phyloP scores from a whole-genome alignment of 2,797 vertebrate species.

The Tiaroga cobitis region DNA sequence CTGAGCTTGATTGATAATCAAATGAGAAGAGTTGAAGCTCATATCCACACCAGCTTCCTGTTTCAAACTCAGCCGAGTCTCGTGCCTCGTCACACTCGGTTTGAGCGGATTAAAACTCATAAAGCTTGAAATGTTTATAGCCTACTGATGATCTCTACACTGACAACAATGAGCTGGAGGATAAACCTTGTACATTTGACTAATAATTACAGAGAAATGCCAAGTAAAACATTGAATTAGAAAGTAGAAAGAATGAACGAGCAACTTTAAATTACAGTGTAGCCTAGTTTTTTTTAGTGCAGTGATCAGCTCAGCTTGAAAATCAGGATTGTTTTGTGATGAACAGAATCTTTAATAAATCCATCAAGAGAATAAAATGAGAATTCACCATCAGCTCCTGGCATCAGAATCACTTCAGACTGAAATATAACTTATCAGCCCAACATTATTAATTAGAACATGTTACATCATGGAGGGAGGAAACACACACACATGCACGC shows the following conservation, averaged over 20 bases:
- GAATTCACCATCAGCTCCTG: neutral
- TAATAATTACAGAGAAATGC: neutral
- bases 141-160: neutral
- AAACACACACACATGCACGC: neutral
- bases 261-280: neutral
- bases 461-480: neutral
- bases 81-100: constrained; percentile 24
- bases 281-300: neutral
- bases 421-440: neutral
- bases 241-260: neutral
- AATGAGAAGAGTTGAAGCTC: constrained; percentile 49
- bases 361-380: neutral
- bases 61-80: constrained; percentile 45
- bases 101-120: constrained; percentile 11
- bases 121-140: neutral
- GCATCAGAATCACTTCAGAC: too few species aligned
- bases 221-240: neutral
- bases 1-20: constrained; percentile 57
- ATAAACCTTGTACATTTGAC: neutral
- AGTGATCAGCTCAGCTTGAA: neutral
- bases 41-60: constrained; percentile 58
- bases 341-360: neutral
- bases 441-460: neutral
- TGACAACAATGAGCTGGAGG: too few species aligned
- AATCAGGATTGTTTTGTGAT: neutral